Evolutionary conservation across 2,797 vertebrate genomes (phyloP).

Genomic region (Semotilus atromaculatus): DNA sequence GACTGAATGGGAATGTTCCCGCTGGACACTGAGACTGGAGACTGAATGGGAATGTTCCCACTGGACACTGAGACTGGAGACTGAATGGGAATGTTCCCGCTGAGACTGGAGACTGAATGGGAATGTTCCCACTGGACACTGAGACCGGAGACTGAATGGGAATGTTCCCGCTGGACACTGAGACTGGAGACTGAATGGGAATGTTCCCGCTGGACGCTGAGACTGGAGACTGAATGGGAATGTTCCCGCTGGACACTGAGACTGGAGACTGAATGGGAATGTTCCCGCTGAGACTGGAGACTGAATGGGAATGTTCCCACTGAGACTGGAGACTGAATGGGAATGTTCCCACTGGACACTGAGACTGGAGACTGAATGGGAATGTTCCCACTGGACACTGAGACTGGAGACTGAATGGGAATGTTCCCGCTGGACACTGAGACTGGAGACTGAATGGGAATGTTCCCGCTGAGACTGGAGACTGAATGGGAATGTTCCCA

Average conservation of each 20-base stretch:
- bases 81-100: neutral
- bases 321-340: constrained; percentile 12
- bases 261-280: constrained; percentile 15
- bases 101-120: constrained; percentile 12
- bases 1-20: neutral
- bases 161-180: constrained; percentile 10
- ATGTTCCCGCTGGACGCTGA: constrained; percentile 18
- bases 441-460: constrained; percentile 16
- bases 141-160: constrained; percentile 11
- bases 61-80: constrained; percentile 24
- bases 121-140: constrained; percentile 9
- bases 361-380: constrained; percentile 12
- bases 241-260: constrained; percentile 8
- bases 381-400: constrained; percentile 10
- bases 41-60: neutral
- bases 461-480: constrained; percentile 5
- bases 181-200: constrained; percentile 3
- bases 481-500: neutral
- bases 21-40: constrained; percentile 21
- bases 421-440: constrained; percentile 16
- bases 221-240: constrained; percentile 16
- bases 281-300: constrained; percentile 11
- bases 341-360: constrained; percentile 9
- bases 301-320: too few relatives aligned
- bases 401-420: constrained; percentile 3